phyloP scores from a whole-genome alignment of 2,888 invertebrate genomes.

The Drosophila testacea region DNA sequence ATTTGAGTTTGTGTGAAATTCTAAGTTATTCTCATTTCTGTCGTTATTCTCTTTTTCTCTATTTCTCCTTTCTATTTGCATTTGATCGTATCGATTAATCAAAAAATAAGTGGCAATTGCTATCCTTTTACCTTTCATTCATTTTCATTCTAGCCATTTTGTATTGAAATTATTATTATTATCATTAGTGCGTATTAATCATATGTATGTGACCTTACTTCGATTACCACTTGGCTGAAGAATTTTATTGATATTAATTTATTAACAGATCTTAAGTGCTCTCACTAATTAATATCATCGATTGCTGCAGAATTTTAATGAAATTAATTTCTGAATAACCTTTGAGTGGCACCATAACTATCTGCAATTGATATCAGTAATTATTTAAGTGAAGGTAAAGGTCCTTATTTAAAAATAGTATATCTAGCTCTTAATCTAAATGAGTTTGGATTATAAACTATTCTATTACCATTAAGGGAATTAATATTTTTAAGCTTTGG shows the following conservation, averaged over 20 bases:
- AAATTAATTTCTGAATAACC: constrained; percentile 4
- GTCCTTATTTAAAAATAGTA: neutral
- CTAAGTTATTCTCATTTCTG: neutral
- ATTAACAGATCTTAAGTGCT: neutral
- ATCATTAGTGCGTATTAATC: constrained; percentile 19
- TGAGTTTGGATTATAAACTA: neutral
- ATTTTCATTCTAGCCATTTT: neutral
- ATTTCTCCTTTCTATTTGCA: constrained; percentile 24
- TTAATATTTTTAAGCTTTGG: too few species aligned
- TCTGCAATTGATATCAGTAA: neutral
- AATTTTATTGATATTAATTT: constrained; percentile 12
- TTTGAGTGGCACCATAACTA: neutral
- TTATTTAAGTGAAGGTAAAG: neutral
- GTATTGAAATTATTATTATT: constrained; percentile 8
- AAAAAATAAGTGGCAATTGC: constrained; percentile 42
- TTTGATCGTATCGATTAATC: constrained; percentile 60
- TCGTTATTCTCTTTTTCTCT: neutral
- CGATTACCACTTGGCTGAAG: neutral
- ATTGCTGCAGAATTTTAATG: neutral
- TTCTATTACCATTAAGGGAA: too few species aligned
- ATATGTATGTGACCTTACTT: constrained; percentile 10
- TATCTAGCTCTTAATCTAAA: neutral
- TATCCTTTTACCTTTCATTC: constrained; percentile 20
- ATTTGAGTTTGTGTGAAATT: neutral
- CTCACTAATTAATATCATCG: neutral